Percentiles rank a stretch among this genome's conserved stretches.
Conservation (phyloP, 2,797 vertebrate species). For the Coregonus suidteri region DNA sequence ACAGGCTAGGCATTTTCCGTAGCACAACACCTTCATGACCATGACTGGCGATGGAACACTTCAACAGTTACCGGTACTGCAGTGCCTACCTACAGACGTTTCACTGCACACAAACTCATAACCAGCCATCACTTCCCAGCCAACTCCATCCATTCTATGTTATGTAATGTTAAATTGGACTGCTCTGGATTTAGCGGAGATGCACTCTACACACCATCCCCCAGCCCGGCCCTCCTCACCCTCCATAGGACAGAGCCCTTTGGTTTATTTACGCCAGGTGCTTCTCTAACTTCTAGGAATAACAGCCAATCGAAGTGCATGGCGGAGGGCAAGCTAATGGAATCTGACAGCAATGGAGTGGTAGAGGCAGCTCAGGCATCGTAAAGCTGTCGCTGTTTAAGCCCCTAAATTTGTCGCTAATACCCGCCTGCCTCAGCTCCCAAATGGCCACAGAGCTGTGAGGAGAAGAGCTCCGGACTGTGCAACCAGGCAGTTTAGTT, state of each 20-base stretch:
- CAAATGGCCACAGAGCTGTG: constrained; percentile 29
- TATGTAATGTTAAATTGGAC: constrained; percentile 61
- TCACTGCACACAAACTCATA: neutral
- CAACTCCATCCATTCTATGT: constrained; percentile 36
- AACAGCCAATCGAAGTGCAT: constrained; percentile 65
- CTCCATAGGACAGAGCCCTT: constrained; percentile 61
- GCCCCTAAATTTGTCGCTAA: constrained; percentile 66
- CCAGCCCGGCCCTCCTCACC: constrained; percentile 26
- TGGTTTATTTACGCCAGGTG: constrained; percentile 71
- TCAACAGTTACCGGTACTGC: neutral
- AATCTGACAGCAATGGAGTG: constrained; percentile 72
- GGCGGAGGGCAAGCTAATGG: constrained; percentile 66
- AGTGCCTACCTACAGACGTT: neutral
- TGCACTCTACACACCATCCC: constrained; percentile 49
- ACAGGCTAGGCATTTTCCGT: neutral
- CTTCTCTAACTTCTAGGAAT: constrained; percentile 68
- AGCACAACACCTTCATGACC: neutral
- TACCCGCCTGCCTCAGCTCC: constrained; percentile 50
- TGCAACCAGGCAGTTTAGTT: constrained; percentile 14
- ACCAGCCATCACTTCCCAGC: constrained; percentile 2
- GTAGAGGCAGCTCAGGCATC: constrained; percentile 61
- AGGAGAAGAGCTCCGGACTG: constrained; percentile 1
- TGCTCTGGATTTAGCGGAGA: constrained; percentile 41
- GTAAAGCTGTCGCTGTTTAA: constrained; percentile 73
- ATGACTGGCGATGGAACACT: neutral